Conservation (phyloP, 2,113 vertebrate genomes). For the Equus quagga region DNA sequence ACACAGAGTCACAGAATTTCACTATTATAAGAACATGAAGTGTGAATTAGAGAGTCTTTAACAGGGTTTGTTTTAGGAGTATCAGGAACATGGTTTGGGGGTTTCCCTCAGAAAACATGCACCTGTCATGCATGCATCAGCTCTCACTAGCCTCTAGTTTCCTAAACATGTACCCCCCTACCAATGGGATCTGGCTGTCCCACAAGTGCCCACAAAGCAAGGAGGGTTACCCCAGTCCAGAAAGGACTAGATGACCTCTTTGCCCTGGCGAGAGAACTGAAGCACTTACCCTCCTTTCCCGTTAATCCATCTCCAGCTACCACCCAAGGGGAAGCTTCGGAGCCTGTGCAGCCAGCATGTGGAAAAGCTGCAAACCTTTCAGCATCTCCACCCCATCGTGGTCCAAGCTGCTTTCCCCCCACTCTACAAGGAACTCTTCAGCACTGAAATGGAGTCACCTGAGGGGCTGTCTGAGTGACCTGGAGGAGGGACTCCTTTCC, state of each 20-base stretch:
- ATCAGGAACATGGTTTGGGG: background rate
- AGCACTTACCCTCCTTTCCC: background rate
- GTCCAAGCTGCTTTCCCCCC: slow-evolving; percentile 93
- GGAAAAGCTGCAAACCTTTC: slow-evolving; percentile 93
- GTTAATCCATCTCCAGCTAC: slow-evolving; percentile 86
- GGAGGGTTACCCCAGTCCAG: background rate
- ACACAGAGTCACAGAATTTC: background rate
- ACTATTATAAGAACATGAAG: background rate
- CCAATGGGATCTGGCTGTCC: background rate
- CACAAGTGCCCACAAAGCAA: background rate
- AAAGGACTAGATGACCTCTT: background rate
- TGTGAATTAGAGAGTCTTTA: background rate
- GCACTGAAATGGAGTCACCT: slow-evolving; percentile 87
- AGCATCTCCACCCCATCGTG: slow-evolving; percentile 90
- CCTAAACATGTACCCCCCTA: background rate
- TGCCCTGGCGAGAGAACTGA: background rate
- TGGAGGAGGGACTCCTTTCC: background rate
- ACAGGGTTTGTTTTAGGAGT: background rate
- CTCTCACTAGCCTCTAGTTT: background rate
- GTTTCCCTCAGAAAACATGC: background rate
- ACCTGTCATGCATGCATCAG: background rate
- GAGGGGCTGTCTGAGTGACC: slow-evolving; percentile 79
- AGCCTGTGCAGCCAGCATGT: slow-evolving; percentile 93
- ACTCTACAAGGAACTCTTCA: slow-evolving; percentile 96
- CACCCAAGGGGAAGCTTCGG: slow-evolving; percentile 90